Base-by-base conservation (phyloP, 1,140 invertebrate species). In the Pachypeltis micranthus region DNA sequence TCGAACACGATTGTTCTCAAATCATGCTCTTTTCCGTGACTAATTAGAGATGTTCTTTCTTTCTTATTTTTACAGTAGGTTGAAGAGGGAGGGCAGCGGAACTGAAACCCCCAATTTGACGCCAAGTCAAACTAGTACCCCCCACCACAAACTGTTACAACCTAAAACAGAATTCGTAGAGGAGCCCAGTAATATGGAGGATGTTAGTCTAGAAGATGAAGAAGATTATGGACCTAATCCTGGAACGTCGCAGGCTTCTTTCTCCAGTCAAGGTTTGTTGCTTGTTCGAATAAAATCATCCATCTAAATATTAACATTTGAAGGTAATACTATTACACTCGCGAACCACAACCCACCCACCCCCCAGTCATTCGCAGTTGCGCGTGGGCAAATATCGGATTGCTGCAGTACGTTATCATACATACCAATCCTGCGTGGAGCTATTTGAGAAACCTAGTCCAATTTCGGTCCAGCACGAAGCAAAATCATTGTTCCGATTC, bases 181-280 rank as follows among this genome's bases (percentile, higher is more conserved):
- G 69, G 84, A 86, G 66, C 72, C 74, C 54, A 73, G 74, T 69
- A 80, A 83, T 72, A 86, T 89, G 69, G 87, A 91, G 76, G 87
- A 90, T 74, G 79, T 89, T 74, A 88, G 86, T 65, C 75, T 89
- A 63, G 87, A 89, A 72, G 87, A 90, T 69, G 87, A 90, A 71
- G 82, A 82, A 71, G 82, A 83, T 72, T 64, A 56, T 47, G 60
- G 27, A 51, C 60, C 34, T 19, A 28, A 67, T 74, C 73, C 74
- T 66, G 66, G 75, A 26, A 72, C 69, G 63, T 68, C 74, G 67
- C 34, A 27, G 24, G 55, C 27, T 23, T 26, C 28, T 23, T 61
- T 66, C 55, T 59, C 16, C 10, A 29, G 56, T 54, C 44, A 59
- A 29, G 25, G 44, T 61, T n/a, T n/a, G n/a, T n/a, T n/a, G n/a